Evolutionary conservation across 2,888 invertebrate species (phyloP), one percentile per base, ranked within the genome.

Genomic region (Tetragonula carbonaria): DNA sequence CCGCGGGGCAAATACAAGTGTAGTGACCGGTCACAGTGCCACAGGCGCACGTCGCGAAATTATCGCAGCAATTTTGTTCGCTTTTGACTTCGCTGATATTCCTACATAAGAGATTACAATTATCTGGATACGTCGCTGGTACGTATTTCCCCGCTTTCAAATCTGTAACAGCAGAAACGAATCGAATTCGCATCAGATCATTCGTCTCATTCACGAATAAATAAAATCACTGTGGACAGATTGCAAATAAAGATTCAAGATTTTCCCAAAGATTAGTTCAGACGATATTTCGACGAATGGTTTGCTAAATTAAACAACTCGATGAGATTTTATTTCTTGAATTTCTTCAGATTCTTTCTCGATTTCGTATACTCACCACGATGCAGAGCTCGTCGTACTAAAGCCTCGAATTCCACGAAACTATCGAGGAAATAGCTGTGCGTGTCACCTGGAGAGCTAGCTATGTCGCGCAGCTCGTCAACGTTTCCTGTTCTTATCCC

Each of bases 21-120:
- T 96, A 97, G 90, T 96, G 96, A 1, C 97, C 97, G 0, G 96
- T 96, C 28, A 96, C 95, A 6, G 96, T 96, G 0, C 96, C 97
- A 91, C 97, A 97, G 18, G 96, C 95, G 91, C 97, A 97, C 21
- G 95, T 94, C 2, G 97, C 96, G 80, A 95, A 94, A 16, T 93
- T 91, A 92, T 97, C 96, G 91, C 97, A 97, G 90, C 97, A 97
- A 28, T 71, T 85, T n/a, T 33, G 80, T 73, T 86, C 80, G 21
- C 92, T 90, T n/a, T 93, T 93, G 13, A 87, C 86, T 23, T 80
- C 87, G 51, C 68, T 78, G 57, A 78, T 53, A 33, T 85, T 80
- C 14, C 74, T 59, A 89, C 97, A 97, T 33, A 97, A 93, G 23
- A 78, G 68, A 87, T 95, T 94, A 91, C 97, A 97, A 33, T 95